Evolutionary conservation across 2,113 vertebrate species (phyloP), one percentile per base, ranked within the genome.

Genomic region (Gobiocypris rarus): DNA sequence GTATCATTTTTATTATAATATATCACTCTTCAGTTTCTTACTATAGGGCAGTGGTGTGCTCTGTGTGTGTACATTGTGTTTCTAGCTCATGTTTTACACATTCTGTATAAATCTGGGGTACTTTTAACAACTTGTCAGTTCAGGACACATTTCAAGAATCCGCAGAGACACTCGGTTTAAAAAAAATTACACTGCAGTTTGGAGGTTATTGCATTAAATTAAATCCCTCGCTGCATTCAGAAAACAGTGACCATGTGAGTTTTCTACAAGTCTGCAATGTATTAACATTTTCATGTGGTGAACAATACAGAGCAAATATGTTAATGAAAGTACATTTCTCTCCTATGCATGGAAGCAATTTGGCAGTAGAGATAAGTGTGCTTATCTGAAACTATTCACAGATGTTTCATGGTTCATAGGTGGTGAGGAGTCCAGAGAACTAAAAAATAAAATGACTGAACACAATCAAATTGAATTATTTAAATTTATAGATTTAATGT

Each of bases 311-410:
- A 8, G 24, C 38, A 69, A 75, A 71, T 70, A 82, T 28, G 58
- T 54, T 52, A 69, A 31, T 83, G 61, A 87, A 83, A 89, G 82
- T 84, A 59, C 58, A 50, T 74, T 73, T 75, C 86, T 84, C 85
- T 82, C 69, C 34, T 81, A 83, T 82, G 65, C 82, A 83, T 88
- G 83, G 85, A 91, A 83, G 75, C 77, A 28, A 88, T 90, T 86
- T 89, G 82, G 58, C 19, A 24, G 41, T 52, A 15, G 65, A 85
- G 87, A 90, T 89, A 90, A 89, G 84, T 63, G 84, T 73, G 61
- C 80, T 89, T 89, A 91, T 84, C 71, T 86, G 54, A 90, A 93
- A 92, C 65, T 67, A 41, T 58, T 87, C 79, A 75, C 91, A 93
- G 87, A 92, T 92, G 90, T 84, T 83, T 82, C 65, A 38, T n/a